phyloP scores from a whole-genome alignment of 1,140 invertebrate species.

The Drosophila oshimai region DNA sequence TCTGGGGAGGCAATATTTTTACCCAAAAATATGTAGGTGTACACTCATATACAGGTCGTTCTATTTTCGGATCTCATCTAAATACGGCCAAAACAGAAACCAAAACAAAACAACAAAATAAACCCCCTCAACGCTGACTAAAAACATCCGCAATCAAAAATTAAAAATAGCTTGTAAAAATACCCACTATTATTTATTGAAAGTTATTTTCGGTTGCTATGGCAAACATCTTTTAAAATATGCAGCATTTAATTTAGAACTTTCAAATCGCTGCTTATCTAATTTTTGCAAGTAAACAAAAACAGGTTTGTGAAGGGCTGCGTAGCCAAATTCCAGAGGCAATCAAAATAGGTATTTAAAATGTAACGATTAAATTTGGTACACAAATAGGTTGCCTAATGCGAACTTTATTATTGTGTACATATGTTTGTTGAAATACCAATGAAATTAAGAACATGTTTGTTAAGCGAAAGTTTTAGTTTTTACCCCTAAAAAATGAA shows the following conservation, averaged over 20 bases:
- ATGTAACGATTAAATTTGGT: background rate
- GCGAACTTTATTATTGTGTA: too few relatives aligned
- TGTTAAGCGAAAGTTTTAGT: too few relatives aligned
- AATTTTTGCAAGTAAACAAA: background rate
- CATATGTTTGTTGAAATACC: too few relatives aligned
- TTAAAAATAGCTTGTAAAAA: too few relatives aligned
- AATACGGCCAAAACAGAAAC: background rate
- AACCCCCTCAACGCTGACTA: background rate
- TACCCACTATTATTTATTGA: too few relatives aligned
- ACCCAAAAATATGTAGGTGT: conserved; percentile 2
- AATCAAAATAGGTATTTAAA: background rate
- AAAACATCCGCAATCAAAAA: background rate
- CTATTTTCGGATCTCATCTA: conserved; percentile 24
- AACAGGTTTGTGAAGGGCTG: background rate
- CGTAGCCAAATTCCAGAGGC: background rate
- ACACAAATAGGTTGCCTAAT: too few relatives aligned
- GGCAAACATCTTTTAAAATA: background rate
- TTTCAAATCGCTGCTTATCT: background rate
- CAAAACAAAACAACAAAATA: background rate
- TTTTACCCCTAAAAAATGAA: too few relatives aligned
- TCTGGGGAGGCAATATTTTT: conserved; percentile 4
- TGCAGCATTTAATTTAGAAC: background rate
- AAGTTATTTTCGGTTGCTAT: background rate
- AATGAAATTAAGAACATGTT: too few relatives aligned
- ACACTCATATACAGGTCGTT: conserved; percentile 8